These are phyloP conservation scores for Penaeus monodon DNA, from an alignment of 2,888 invertebrate species.

Conservation along the genomic window DNA sequence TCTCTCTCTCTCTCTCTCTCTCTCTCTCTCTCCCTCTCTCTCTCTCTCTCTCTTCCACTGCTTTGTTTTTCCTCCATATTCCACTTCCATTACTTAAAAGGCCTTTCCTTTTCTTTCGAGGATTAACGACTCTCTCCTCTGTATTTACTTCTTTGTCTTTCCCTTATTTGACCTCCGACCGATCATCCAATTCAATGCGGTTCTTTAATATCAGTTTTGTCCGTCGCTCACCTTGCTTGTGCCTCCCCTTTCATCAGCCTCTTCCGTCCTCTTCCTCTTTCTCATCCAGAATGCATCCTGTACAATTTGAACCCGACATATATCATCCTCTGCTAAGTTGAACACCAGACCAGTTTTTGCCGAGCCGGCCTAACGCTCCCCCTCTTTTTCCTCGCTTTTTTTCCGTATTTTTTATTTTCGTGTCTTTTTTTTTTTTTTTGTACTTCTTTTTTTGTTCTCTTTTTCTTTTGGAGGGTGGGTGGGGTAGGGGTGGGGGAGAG, in stretches of 20 bases:
- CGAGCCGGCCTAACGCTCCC: neutral
- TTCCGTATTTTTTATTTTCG: too few relatives aligned
- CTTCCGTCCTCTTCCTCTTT: neutral
- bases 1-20: neutral
- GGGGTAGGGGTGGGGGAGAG: too few relatives aligned
- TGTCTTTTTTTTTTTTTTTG: too few relatives aligned
- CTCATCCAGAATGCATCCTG: neutral
- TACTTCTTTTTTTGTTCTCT: too few relatives aligned
- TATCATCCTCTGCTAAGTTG: neutral
- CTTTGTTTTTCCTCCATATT: neutral
- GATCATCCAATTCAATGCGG: too few relatives aligned
- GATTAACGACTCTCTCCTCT: neutral
- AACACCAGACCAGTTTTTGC: neutral
- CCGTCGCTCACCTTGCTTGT: too few relatives aligned
- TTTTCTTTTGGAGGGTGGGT: too few relatives aligned
- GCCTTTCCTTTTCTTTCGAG: neutral
- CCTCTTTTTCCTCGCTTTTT: too few relatives aligned
- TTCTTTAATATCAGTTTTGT: too few relatives aligned
- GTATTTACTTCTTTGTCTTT: neutral
- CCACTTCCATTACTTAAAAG: neutral
- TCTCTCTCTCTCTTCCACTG: neutral
- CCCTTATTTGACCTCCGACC: neutral
- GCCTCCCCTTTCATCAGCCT: too few relatives aligned
- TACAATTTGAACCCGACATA: neutral
- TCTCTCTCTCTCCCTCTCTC: slow-evolving; percentile 8